Evolutionary conservation across 1,140 invertebrate genomes (phyloP).

Genomic region (Bilobella aurantiaca): DNA sequence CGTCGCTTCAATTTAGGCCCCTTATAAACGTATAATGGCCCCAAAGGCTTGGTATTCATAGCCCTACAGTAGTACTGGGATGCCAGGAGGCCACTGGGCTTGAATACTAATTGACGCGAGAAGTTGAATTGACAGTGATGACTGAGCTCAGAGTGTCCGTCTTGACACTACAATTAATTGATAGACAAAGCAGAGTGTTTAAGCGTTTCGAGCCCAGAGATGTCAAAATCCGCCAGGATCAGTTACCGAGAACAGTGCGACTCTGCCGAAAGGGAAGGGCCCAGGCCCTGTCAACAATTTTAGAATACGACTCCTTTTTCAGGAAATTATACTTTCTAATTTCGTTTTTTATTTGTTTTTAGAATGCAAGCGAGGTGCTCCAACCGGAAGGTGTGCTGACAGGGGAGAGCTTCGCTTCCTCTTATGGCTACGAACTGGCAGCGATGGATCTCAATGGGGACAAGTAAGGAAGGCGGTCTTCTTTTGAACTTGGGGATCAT

Average conservation of each 20-base stretch:
- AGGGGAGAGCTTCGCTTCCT: constrained; percentile 77
- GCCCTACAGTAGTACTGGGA: too few species aligned
- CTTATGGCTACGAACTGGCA: constrained; percentile 77
- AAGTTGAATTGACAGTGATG: background rate
- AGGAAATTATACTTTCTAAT: background rate
- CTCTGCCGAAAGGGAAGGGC: too few species aligned
- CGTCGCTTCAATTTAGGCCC: too few species aligned
- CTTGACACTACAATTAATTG: background rate
- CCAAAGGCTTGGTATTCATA: too few species aligned
- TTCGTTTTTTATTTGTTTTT: constrained; percentile 3
- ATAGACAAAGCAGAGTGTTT: too few species aligned
- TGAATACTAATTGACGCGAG: constrained; percentile 4
- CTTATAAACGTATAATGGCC: too few species aligned
- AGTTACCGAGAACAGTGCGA: too few species aligned
- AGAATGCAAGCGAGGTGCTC: constrained; percentile 37
- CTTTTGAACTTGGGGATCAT: too few species aligned
- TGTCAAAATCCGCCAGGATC: too few species aligned
- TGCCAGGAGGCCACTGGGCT: constrained; percentile 3
- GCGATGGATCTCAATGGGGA: constrained; percentile 78
- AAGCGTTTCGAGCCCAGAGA: too few species aligned
- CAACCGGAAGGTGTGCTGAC: constrained; percentile 53
- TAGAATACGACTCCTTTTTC: background rate
- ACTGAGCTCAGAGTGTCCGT: background rate
- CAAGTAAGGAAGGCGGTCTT: constrained; percentile 52
- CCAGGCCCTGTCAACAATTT: too few species aligned